Percentiles rank a stretch among this genome's conserved stretches.
Evolutionary conservation across 2,888 invertebrate species (phyloP).

Genomic region (Agrochola lota): DNA sequence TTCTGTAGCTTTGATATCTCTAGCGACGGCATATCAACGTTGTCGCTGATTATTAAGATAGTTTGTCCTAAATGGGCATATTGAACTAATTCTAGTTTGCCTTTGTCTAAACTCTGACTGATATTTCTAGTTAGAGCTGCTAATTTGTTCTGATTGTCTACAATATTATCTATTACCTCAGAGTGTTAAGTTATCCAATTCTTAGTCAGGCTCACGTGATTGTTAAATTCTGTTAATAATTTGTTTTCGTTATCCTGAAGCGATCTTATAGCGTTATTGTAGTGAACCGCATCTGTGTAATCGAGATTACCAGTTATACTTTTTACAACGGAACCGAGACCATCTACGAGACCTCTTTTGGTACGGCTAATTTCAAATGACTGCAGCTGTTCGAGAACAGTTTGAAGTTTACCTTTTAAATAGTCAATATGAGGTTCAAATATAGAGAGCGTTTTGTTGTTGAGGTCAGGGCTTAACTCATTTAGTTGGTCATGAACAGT

Average conservation of each 20-base stretch:
- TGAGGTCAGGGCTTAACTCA: too few species aligned
- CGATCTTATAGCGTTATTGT: not conserved
- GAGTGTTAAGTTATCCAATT: not conserved
- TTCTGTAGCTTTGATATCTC: conserved; percentile 5
- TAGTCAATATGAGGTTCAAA: too few species aligned
- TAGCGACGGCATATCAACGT: too few species aligned
- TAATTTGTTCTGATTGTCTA: conserved; percentile 3
- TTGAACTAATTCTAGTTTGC: not conserved
- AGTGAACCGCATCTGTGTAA: not conserved
- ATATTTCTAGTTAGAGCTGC: not conserved
- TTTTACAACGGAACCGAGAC: not conserved
- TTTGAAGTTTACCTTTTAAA: too few species aligned
- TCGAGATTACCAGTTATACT: not conserved
- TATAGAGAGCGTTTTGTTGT: too few species aligned
- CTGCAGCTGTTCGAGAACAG: too few species aligned
- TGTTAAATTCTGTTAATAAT: not conserved
- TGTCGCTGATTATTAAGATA: not conserved
- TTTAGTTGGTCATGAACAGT: too few species aligned
- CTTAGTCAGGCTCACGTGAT: not conserved
- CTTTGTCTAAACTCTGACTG: not conserved
- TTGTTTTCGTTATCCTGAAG: not conserved
- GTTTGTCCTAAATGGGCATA: conserved; percentile 10
- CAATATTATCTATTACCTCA: not conserved
- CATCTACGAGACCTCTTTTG: not conserved
- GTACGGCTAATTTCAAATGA: too few species aligned